These are phyloP conservation scores for Cotesia chilonis DNA, from an alignment of 1,140 invertebrate genomes.

Conservation along the genomic window DNA sequence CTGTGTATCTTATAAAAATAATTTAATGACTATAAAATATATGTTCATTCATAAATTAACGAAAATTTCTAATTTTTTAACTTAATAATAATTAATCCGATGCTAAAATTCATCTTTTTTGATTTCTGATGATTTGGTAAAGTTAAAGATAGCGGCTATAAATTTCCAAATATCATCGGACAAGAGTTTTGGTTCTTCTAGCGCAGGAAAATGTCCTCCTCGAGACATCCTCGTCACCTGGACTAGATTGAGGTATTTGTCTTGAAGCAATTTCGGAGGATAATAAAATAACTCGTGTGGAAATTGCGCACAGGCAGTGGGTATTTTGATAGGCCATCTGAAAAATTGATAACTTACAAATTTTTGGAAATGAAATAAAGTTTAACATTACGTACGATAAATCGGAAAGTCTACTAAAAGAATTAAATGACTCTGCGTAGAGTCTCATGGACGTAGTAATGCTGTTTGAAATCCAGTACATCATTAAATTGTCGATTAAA, in stretches of 20 bases:
- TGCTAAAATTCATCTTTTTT: constrained; percentile 25
- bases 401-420: constrained; percentile 47
- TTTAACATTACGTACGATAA: constrained; percentile 59
- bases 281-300: constrained; percentile 61
- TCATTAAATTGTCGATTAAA: constrained; percentile 79
- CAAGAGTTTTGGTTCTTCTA: constrained; percentile 69
- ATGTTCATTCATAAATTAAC: too few relatives aligned
- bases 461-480: constrained; percentile 77
- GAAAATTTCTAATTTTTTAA: too few relatives aligned
- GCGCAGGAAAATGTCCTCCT: constrained; percentile 74
- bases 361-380: not conserved
- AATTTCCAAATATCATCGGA: constrained; percentile 55
- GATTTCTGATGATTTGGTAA: constrained; percentile 4
- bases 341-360: not conserved
- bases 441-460: constrained; percentile 75
- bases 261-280: constrained; percentile 56
- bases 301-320: constrained; percentile 67
- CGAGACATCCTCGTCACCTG: constrained; percentile 60
- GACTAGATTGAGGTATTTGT: constrained; percentile 64
- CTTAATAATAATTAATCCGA: too few relatives aligned
- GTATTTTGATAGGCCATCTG: constrained; percentile 63
- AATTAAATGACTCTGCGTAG: constrained; percentile 70
- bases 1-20: too few relatives aligned
- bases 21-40: too few relatives aligned
- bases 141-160: constrained; percentile 40